Percentiles rank a stretch among this genome's conserved stretches.
Evolutionary conservation across 2,888 invertebrate species (phyloP).

Genomic region (Ochropleura leucogaster): DNA sequence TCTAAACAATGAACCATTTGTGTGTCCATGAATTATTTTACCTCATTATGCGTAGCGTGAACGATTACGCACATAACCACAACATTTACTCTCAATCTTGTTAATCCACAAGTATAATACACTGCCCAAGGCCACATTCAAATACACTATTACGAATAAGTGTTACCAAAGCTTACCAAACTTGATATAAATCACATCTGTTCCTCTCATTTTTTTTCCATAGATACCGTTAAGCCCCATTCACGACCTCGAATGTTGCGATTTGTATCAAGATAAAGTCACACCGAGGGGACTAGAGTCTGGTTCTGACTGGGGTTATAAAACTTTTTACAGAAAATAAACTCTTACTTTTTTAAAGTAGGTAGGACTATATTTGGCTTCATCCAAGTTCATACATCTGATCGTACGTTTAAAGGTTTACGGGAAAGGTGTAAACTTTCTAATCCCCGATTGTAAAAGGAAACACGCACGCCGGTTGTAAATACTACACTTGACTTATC

Average conservation of each 20-base stretch:
- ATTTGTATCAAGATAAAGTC: background rate
- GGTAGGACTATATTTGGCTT: no score
- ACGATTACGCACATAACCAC: conserved; percentile 9
- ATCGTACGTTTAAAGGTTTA: no score
- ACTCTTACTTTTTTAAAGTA: no score
- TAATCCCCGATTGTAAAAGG: no score
- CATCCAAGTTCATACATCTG: no score
- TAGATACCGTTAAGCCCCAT: background rate
- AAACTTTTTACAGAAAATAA: background rate
- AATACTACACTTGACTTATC: background rate
- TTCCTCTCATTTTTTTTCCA: conserved; percentile 40
- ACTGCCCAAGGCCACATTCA: conserved; percentile 16
- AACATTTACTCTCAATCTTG: conserved; percentile 10
- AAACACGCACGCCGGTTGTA: background rate
- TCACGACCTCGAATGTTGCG: background rate
- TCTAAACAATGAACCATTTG: background rate
- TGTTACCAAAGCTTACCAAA: conserved; percentile 43
- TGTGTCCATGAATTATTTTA: background rate
- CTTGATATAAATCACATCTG: conserved; percentile 49
- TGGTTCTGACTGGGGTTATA: background rate
- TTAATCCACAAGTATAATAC: conserved; percentile 14
- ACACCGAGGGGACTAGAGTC: background rate
- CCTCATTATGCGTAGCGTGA: background rate
- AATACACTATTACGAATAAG: conserved; percentile 28
- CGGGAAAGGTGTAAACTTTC: no score